These are phyloP conservation scores for Pholis gunnellus DNA, from an alignment of 2,113 vertebrate species.

Conservation along the genomic window DNA sequence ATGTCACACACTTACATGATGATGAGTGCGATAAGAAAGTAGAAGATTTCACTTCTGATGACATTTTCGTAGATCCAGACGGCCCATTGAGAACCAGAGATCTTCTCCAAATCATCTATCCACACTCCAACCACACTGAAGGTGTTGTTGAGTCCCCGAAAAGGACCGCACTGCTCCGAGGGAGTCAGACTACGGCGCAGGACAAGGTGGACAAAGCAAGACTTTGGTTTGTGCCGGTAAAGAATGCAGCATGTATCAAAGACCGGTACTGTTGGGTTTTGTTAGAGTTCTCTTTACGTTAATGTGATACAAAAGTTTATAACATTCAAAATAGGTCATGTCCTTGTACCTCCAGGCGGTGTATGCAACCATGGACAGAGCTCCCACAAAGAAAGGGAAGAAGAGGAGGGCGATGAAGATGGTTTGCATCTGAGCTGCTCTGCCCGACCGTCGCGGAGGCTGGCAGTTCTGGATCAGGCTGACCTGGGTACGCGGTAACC, in stretches of 20 bases:
- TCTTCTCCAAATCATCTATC: slow-evolving; percentile 76
- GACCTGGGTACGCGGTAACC: slow-evolving; percentile 77
- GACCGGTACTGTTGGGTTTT: background rate
- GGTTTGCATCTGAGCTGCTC: slow-evolving; percentile 94
- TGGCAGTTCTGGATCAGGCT: slow-evolving; percentile 94
- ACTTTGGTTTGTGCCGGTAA: background rate
- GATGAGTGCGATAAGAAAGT: slow-evolving; percentile 86
- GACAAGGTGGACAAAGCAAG: background rate
- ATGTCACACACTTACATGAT: slow-evolving; percentile 87
- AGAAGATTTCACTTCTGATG: slow-evolving; percentile 90
- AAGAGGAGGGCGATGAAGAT: slow-evolving; percentile 92
- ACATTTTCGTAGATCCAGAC: slow-evolving; percentile 91
- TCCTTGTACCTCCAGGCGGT: slow-evolving; percentile 90
- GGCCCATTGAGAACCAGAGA: slow-evolving; percentile 80
- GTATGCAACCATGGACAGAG: slow-evolving; percentile 86
- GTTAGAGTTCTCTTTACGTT: background rate
- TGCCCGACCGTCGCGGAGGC: slow-evolving; percentile 89
- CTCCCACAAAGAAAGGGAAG: slow-evolving; percentile 91
- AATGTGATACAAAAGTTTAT: background rate
- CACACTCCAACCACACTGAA: slow-evolving; percentile 86
- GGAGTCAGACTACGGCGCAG: slow-evolving; percentile 85
- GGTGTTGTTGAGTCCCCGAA: slow-evolving; percentile 85
- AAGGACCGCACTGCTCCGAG: slow-evolving; percentile 91
- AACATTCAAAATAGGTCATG: background rate
- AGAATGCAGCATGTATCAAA: background rate